A percentile compares a stretch with the other conserved stretches of the same genome.
phyloP scores from a whole-genome alignment of 2,113 vertebrate species.

The Elanoides forficatus region DNA sequence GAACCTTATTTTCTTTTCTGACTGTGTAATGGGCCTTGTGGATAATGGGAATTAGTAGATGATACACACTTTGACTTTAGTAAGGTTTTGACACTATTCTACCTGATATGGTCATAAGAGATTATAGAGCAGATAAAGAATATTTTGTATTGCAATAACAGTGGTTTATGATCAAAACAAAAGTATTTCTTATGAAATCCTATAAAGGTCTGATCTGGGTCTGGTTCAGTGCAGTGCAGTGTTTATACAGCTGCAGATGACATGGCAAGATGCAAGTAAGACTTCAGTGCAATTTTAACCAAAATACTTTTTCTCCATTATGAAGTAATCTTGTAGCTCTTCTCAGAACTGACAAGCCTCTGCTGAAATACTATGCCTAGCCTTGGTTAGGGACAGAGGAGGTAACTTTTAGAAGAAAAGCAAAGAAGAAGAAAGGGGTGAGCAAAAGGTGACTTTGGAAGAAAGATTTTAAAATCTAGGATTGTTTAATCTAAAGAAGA shows the following conservation, averaged over 20 bases:
- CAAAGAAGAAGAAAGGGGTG: neutral
- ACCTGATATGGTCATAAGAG: neutral
- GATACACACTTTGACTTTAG: neutral
- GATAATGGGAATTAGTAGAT: neutral
- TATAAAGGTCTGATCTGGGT: neutral
- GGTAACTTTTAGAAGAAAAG: neutral
- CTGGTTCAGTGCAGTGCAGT: neutral
- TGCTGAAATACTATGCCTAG: neutral
- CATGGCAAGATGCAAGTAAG: neutral
- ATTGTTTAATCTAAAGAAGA: neutral
- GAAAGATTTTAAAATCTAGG: neutral
- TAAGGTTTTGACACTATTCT: neutral
- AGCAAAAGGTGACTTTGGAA: neutral
- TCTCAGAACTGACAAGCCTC: neutral
- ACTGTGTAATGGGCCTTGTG: conserved; percentile 1
- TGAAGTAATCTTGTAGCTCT: neutral
- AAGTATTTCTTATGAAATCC: neutral
- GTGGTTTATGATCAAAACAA: neutral
- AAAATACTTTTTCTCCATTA: neutral
- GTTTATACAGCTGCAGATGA: neutral
- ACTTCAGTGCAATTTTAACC: neutral
- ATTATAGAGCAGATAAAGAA: neutral
- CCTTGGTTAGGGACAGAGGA: neutral
- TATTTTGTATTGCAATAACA: neutral
- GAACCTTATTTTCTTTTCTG: conserved; percentile 15